phyloP scores from a whole-genome alignment of 2,888 invertebrate species.

The Argynnis bischoffii region DNA sequence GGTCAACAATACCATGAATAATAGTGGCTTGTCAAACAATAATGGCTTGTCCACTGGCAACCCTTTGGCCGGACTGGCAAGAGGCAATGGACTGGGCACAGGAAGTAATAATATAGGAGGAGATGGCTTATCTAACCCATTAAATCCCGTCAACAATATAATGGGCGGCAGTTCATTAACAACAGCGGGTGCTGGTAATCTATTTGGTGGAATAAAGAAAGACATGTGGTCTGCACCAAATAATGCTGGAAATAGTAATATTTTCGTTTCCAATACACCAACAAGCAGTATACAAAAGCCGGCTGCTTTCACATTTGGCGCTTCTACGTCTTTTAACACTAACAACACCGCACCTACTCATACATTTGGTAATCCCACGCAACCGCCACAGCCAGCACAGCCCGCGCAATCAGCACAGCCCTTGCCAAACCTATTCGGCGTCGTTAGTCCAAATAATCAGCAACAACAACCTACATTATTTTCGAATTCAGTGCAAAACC shows the following conservation, averaged over 20 bases:
- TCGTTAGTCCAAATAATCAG: not conserved
- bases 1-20: conserved; percentile 31
- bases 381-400: conserved; percentile 39
- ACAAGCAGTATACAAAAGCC: conserved; percentile 52
- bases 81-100: conserved; percentile 28
- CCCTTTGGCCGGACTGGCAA: conserved; percentile 31
- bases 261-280: conserved; percentile 51
- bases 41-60: conserved; percentile 36
- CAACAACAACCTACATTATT: conserved; percentile 47
- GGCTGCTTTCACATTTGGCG: conserved; percentile 57
- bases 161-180: conserved; percentile 8
- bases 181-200: conserved; percentile 30
- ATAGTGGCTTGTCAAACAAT: conserved; percentile 30
- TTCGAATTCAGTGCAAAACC: conserved; percentile 47
- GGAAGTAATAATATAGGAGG: conserved; percentile 41
- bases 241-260: conserved; percentile 43
- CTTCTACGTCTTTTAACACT: conserved; percentile 50
- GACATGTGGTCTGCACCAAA: conserved; percentile 57
- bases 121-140: conserved; percentile 33
- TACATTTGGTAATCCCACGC: conserved; percentile 48
- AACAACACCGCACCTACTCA: conserved; percentile 36
- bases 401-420: not conserved
- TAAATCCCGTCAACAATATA: conserved; percentile 10
- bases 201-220: conserved; percentile 55
- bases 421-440: conserved; percentile 51